Evolutionary conservation across 1,140 invertebrate genomes (phyloP), one percentile per base, ranked within the genome.

Genomic region (Aradophagus sp.): DNA sequence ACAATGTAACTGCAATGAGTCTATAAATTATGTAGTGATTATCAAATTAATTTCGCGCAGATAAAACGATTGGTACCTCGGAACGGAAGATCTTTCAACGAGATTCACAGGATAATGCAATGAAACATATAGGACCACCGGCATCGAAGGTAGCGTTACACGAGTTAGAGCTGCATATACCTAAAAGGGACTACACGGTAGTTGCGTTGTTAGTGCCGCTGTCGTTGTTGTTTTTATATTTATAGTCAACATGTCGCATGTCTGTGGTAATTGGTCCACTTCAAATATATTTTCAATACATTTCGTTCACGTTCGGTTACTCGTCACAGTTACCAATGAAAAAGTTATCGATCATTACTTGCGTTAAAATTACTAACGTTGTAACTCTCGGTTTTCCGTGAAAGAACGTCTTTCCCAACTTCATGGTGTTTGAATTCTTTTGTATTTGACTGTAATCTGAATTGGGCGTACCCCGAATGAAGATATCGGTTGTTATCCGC

Each of bases 181-280:
- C 76, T 78, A 79, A 80, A 76, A 75, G 68, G 67, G 71, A 78
- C 69, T 62, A 75, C 69, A 68, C 59, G 45, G 74, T 52, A 59
- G 59, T 67, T 70, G 61, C 59, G 71, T 69, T 69, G 71, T 66
- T 73, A n/a, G n/a, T n/a, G 65, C 63, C 66, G 61, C 71, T 66
- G 65, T 73, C 63, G 80, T 77, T 82, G 80, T 82, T 84, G 79
- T 85, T 85, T 85, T 85, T 85, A 84, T 85, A 79, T 83, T 84
- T 83, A 85, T 85, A 84, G 84, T 85, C 82, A 85, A 82, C 79
- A 78, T 81, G 72, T 75, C 77, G 79, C 84, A 77, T 85, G 83
- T 85, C 83, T 85, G 84, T 85, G 83, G 82, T 85, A 85, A 85
- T 85, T 77, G 73, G 69, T 52, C 32, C 70, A 47, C 67, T 68